A percentile compares a stretch with the other conserved stretches of the same genome.
These are phyloP conservation scores for Cyrtodaria siliqua DNA, from an alignment of 2,888 invertebrate genomes.

Conservation along the genomic window DNA sequence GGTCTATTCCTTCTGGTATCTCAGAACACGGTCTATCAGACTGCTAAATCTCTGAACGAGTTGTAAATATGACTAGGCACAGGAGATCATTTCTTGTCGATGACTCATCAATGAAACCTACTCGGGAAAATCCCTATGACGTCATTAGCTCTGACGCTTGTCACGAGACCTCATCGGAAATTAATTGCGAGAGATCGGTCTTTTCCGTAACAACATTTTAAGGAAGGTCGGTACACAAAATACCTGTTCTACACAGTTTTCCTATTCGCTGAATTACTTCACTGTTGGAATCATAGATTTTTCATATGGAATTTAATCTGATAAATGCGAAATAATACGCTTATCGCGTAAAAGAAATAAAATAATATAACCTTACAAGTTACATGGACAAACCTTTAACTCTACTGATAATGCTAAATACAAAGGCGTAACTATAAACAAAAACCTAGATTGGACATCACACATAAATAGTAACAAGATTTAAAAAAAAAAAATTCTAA, in stretches of 20 bases:
- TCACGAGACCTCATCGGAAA: constrained; percentile 57
- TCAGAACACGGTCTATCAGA: constrained; percentile 38
- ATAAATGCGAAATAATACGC: too few relatives aligned
- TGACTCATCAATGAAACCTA: constrained; percentile 83
- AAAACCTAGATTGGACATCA: too few relatives aligned
- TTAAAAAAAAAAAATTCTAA: too few relatives aligned
- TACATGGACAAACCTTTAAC: too few relatives aligned
- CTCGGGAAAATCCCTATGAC: constrained; percentile 84
- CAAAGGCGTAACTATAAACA: too few relatives aligned
- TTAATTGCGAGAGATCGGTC: constrained; percentile 12
- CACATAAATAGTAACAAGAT: too few relatives aligned
- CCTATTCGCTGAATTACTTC: too few relatives aligned
- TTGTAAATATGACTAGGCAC: constrained; percentile 72
- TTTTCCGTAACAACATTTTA: constrained; percentile 9
- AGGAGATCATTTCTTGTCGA: constrained; percentile 81
- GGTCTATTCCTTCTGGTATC: constrained; percentile 43
- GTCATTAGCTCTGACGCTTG: constrained; percentile 67
- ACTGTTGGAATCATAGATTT: too few relatives aligned
- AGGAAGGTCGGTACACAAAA: neutral
- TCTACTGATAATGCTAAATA: too few relatives aligned
- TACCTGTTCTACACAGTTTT: neutral
- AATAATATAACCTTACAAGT: too few relatives aligned
- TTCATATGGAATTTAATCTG: too few relatives aligned
- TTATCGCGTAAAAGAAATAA: too few relatives aligned
- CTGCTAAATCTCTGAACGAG: constrained; percentile 45